Conservation (phyloP, 2,797 vertebrate species). For the Xiphophorus birchmanni region DNA sequence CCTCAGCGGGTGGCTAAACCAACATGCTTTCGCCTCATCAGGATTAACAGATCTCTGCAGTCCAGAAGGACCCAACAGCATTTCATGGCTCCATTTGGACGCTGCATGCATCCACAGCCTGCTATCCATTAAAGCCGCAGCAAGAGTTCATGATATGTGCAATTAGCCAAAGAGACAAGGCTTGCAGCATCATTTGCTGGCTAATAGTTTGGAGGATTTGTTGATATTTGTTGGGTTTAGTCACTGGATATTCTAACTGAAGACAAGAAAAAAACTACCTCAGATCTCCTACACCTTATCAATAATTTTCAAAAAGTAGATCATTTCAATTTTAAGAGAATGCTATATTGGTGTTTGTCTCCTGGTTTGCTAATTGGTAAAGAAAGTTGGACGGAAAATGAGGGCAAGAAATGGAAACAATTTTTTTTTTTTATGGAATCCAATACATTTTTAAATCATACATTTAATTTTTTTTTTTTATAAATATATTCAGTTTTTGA, state of each 20-base stretch:
- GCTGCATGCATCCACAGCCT: slow-evolving; percentile 5
- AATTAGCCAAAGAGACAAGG: slow-evolving; percentile 19
- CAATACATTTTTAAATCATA: no score
- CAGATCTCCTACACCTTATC: neutral
- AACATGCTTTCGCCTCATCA: slow-evolving; percentile 46
- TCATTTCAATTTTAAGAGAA: neutral
- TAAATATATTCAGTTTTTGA: no score
- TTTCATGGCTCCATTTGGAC: slow-evolving; percentile 35
- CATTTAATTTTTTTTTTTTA: no score
- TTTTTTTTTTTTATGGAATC: no score
- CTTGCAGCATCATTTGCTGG: slow-evolving; percentile 22
- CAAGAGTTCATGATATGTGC: slow-evolving; percentile 12
- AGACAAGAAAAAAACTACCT: neutral
- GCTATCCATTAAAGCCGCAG: slow-evolving; percentile 7
- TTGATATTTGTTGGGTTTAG: slow-evolving; percentile 32
- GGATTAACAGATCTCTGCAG: slow-evolving; percentile 56
- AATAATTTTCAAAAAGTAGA: neutral
- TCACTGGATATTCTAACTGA: slow-evolving; percentile 4
- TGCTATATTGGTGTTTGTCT: slow-evolving; percentile 21
- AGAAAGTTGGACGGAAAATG: no score
- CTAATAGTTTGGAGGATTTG: slow-evolving; percentile 7
- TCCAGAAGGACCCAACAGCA: slow-evolving; percentile 35
- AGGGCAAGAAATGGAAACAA: no score
- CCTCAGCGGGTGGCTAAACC: slow-evolving; percentile 51
- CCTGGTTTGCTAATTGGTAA: neutral